Evolutionary conservation across 2,888 invertebrate genomes (phyloP).

Genomic region (Euproctis similis): DNA sequence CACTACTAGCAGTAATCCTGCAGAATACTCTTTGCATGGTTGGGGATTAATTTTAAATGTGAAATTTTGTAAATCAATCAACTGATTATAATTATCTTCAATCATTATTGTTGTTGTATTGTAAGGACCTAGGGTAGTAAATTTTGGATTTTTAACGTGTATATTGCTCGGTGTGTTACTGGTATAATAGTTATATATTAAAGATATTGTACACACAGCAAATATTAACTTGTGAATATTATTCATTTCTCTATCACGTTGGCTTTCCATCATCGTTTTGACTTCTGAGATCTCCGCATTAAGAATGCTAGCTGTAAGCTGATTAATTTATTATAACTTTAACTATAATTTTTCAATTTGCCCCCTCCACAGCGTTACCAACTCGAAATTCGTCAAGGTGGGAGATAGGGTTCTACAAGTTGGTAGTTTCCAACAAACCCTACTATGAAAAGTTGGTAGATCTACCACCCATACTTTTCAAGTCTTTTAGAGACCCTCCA

Average conservation of each 20-base stretch:
- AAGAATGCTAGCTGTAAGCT: too few species aligned
- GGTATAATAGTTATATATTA: conserved; percentile 31
- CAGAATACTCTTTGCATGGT: conserved; percentile 60
- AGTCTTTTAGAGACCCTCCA: too few species aligned
- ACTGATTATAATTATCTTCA: conserved; percentile 36
- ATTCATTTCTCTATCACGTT: conserved; percentile 34
- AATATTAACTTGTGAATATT: conserved; percentile 33
- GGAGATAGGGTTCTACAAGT: too few species aligned
- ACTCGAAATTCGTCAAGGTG: too few species aligned
- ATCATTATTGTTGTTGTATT: conserved; percentile 23
- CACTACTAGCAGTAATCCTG: conserved; percentile 75
- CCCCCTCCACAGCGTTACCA: too few species aligned
- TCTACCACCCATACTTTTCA: too few species aligned
- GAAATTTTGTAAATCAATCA: conserved; percentile 79
- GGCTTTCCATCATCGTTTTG: conserved; percentile 28
- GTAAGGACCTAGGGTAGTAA: conserved; percentile 37
- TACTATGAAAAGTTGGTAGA: too few species aligned
- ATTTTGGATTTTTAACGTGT: conserved; percentile 35
- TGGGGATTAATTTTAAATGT: conserved; percentile 76
- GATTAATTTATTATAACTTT: too few species aligned
- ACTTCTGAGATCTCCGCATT: too few species aligned
- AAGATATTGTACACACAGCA: conserved; percentile 21
- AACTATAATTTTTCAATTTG: too few species aligned
- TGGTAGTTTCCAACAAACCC: too few species aligned
- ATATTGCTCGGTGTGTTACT: conserved; percentile 11